Conservation (phyloP, 2,113 vertebrate species). For the Podilymbus podiceps region DNA sequence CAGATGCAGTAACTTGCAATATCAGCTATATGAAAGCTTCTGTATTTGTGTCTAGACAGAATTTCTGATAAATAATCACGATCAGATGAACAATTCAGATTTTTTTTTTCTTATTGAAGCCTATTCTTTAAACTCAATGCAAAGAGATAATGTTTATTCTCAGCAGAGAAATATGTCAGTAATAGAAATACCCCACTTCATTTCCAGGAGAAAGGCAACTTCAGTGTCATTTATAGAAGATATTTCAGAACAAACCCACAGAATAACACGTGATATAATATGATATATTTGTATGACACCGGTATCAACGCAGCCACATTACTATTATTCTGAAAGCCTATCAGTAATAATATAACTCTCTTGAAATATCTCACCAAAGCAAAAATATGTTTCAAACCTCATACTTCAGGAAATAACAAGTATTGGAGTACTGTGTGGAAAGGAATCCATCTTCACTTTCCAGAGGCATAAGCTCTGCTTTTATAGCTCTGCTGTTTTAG, state of each 20-base stretch:
- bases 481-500: not conserved
- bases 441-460: not conserved
- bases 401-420: not conserved
- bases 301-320: not conserved
- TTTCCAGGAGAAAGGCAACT: conserved; percentile 6
- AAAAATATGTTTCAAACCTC: not conserved
- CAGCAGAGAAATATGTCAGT: not conserved
- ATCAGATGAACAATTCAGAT: not conserved
- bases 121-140: not conserved
- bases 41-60: not conserved
- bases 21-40: not conserved
- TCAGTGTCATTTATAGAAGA: conserved; percentile 19
- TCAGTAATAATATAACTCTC: not conserved
- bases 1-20: not conserved
- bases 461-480: not conserved
- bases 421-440: not conserved
- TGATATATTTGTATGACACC: not conserved
- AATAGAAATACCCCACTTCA: not conserved
- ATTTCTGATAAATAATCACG: conserved; percentile 27
- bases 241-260: not conserved
- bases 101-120: conserved; percentile 25
- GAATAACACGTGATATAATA: not conserved
- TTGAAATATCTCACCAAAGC: not conserved
- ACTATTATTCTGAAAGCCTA: conserved; percentile 18
- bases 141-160: conserved; percentile 15